Conservation (phyloP, 2,888 invertebrate genomes). For the Helicoverpa assulta region DNA sequence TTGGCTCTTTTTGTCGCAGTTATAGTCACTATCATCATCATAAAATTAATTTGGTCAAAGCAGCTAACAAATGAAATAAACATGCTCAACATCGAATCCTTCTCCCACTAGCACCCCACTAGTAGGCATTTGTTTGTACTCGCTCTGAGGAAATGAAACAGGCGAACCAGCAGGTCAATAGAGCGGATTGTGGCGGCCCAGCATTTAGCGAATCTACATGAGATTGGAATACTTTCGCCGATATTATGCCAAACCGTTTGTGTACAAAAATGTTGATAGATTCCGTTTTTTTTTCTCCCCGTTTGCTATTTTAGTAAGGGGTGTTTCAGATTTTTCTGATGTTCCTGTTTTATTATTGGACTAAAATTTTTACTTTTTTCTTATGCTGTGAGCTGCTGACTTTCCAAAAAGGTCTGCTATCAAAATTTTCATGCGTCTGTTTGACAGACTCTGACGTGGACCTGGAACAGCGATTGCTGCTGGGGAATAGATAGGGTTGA, state of each 20-base stretch:
- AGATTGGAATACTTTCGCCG: constrained; percentile 75
- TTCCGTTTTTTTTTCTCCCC: neutral
- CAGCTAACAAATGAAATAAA: too few species aligned
- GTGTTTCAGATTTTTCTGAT: too few species aligned
- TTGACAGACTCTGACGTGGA: too few species aligned
- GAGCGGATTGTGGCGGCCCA: constrained; percentile 63
- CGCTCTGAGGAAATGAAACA: constrained; percentile 85
- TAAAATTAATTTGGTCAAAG: neutral
- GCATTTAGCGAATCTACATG: constrained; percentile 84
- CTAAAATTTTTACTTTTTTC: too few species aligned
- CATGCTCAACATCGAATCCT: constrained; percentile 12
- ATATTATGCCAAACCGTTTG: constrained; percentile 15
- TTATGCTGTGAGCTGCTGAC: too few species aligned
- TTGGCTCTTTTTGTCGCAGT: too few species aligned
- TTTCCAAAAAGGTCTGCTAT: too few species aligned
- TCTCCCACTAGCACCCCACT: constrained; percentile 59
- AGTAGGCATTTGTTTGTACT: constrained; percentile 81
- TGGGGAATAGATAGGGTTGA: too few species aligned
- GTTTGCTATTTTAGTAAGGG: too few species aligned
- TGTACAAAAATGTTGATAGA: constrained; percentile 13
- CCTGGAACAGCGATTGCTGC: too few species aligned
- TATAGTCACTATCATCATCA: neutral
- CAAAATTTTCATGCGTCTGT: too few species aligned
- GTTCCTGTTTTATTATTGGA: too few species aligned
- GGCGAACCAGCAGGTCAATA: constrained; percentile 71